Percentiles rank a stretch among this genome's conserved stretches.
phyloP scores from a whole-genome alignment of 2,113 vertebrate genomes.

The Etheostoma cragini region DNA sequence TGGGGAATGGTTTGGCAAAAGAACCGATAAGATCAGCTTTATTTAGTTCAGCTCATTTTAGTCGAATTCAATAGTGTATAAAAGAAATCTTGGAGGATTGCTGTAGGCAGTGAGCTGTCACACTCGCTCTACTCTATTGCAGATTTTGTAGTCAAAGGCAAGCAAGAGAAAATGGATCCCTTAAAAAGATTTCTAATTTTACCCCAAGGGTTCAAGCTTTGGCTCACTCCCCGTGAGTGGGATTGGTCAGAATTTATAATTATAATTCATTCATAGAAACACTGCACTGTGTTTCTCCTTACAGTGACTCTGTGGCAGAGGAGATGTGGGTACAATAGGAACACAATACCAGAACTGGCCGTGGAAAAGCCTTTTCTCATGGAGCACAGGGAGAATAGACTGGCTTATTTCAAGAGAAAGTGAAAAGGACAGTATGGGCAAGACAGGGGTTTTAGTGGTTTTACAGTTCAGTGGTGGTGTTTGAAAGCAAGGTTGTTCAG shows the following conservation, averaged over 20 bases:
- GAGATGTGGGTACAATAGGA: slow-evolving; percentile 54
- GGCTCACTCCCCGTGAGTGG: slow-evolving; percentile 47
- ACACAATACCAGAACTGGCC: slow-evolving; percentile 73
- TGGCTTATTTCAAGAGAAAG: slow-evolving; percentile 90
- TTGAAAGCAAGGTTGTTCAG: slow-evolving; percentile 94
- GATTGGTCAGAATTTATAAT: slow-evolving; percentile 67
- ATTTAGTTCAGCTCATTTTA: slow-evolving; percentile 60
- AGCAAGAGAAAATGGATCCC: slow-evolving; percentile 49
- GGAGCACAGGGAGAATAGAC: slow-evolving; percentile 56
- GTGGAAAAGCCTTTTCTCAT: slow-evolving; percentile 70
- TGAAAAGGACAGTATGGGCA: slow-evolving; percentile 94
- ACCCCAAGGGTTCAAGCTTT: slow-evolving; percentile 57
- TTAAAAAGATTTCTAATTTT: slow-evolving; percentile 72
- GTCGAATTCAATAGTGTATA: slow-evolving; percentile 46
- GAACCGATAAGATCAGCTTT: slow-evolving; percentile 52
- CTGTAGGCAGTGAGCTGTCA: slow-evolving; percentile 58
- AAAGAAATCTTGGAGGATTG: slow-evolving; percentile 41
- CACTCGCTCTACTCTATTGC: slow-evolving; percentile 37
- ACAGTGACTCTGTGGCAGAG: slow-evolving; percentile 45
- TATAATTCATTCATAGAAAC: slow-evolving; percentile 73
- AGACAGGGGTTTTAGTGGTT: slow-evolving; percentile 94
- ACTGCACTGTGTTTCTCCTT: slow-evolving; percentile 55
- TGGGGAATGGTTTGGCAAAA: slow-evolving; percentile 24
- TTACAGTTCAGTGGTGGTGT: slow-evolving; percentile 96
- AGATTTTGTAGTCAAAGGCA: slow-evolving; percentile 47